Evolutionary conservation across 2,797 vertebrate species (phyloP).

Genomic region (Pachyuromys duprasi): DNA sequence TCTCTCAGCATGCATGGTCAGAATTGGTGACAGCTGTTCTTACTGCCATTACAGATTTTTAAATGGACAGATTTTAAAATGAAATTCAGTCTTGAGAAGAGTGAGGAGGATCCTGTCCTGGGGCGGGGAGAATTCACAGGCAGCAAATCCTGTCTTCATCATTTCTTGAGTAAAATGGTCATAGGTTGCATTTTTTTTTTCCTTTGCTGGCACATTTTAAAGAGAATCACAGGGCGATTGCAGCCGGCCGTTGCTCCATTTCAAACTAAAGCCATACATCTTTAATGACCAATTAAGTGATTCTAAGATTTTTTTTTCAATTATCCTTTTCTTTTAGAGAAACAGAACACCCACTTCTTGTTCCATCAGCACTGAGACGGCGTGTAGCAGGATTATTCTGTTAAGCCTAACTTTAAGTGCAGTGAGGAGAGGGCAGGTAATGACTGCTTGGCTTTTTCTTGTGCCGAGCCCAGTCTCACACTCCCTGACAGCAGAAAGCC

Average conservation of each 20-base stretch:
- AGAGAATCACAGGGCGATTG: neutral
- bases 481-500: neutral
- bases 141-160: neutral
- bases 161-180: neutral
- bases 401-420: neutral
- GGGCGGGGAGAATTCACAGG: neutral
- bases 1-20: neutral
- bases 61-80: neutral
- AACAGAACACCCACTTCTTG: neutral
- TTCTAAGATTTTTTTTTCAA: neutral
- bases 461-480: neutral
- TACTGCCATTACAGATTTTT: neutral
- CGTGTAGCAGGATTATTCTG: neutral
- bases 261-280: neutral
- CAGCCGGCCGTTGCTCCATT: neutral
- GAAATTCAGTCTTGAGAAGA: neutral
- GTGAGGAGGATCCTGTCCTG: too few relatives aligned
- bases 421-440: neutral
- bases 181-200: neutral
- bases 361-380: neutral
- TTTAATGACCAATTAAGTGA: constrained; percentile 20
- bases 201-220: neutral
- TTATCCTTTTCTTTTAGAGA: constrained; percentile 23
- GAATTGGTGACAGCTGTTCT: neutral
- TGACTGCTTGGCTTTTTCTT: neutral